Evolutionary conservation across 1,140 invertebrate genomes (phyloP).

Genomic region (Bombus fervidus): DNA sequence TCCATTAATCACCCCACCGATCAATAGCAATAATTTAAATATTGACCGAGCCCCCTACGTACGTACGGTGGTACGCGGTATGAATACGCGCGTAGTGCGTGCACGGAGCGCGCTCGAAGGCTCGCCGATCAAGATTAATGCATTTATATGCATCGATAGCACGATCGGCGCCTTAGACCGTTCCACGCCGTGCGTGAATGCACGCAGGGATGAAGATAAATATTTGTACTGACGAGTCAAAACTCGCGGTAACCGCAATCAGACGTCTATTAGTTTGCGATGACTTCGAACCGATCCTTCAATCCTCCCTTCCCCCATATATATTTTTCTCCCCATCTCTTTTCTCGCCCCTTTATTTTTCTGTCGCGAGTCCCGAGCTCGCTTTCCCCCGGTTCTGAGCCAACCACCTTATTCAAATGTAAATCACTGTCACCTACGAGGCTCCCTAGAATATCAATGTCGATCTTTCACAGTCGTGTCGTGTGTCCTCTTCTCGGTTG

Average conservation of each 20-base stretch:
- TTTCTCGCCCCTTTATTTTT: constrained; percentile 32
- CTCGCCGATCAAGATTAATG: constrained; percentile 76
- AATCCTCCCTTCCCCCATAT: not conserved
- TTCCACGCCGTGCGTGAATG: constrained; percentile 67
- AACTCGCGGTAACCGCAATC: constrained; percentile 72
- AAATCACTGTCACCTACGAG: constrained; percentile 67
- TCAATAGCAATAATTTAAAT: constrained; percentile 75
- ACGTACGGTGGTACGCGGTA: constrained; percentile 53
- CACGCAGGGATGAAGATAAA: constrained; percentile 74
- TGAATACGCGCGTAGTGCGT: constrained; percentile 68
- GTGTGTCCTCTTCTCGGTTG: not conserved
- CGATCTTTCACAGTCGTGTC: constrained; percentile 47
- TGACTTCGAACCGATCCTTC: constrained; percentile 46
- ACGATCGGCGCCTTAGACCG: constrained; percentile 69
- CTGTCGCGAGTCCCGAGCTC: not conserved
- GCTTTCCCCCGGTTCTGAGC: not conserved
- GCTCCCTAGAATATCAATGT: constrained; percentile 48
- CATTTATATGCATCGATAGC: constrained; percentile 69
- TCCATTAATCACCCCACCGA: constrained; percentile 64
- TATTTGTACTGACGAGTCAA: constrained; percentile 78
- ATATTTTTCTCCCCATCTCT: no score
- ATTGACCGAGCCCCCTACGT: constrained; percentile 69
- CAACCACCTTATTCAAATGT: constrained; percentile 62
- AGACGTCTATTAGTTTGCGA: constrained; percentile 72
- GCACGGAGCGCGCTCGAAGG: constrained; percentile 43